Evolutionary conservation across 2,113 vertebrate genomes (phyloP), one percentile per base, ranked within the genome.

Genomic region (Gobiocypris rarus): DNA sequence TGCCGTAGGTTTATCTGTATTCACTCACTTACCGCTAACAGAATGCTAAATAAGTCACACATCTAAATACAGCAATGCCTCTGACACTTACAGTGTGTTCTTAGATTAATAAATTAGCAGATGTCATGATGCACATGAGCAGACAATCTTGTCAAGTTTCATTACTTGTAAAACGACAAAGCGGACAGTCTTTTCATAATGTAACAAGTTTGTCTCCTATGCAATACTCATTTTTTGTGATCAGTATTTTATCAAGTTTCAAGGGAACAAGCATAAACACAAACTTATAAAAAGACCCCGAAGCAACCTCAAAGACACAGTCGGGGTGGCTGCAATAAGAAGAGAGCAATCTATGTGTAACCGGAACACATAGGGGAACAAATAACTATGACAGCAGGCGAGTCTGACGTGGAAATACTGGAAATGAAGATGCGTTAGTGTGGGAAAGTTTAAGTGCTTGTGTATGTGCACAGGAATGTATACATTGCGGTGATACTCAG

Each of bases 261-360:
- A 73, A 24, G n/a, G n/a, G 70, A 73, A 48, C 70, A 48, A 45
- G 13, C 70, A 73, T 48, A 73, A 73, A 73, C 70, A 73, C 70
- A 48, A 73, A 48, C 48, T 75, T 24, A 52, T 75, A 52, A 75
- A 75, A 73, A 48, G 70, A 75, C 43, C 73, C 13, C 26, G 26
- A 28, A 13, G 50, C 73, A 75, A 75, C 45, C 73, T 75, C 24
- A 15, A 43, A 75, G 48, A 17, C 45, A 75, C 73, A 75, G 73
- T 52, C 15, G 73, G 45, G 48, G 73, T 52, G 73, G 8, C 10
- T 5, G 73, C 73, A 75, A 75, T 75, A 75, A 75, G 70, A 75
- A 75, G 26, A 75, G 73, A 75, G 73, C 73, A 75, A 52, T 75
- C 17, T 75, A 50, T 52, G 73, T 75, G 48, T 24, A 75, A 52